Evolutionary conservation across 1,140 invertebrate genomes (phyloP).

Genomic region (Octopus sinensis): DNA sequence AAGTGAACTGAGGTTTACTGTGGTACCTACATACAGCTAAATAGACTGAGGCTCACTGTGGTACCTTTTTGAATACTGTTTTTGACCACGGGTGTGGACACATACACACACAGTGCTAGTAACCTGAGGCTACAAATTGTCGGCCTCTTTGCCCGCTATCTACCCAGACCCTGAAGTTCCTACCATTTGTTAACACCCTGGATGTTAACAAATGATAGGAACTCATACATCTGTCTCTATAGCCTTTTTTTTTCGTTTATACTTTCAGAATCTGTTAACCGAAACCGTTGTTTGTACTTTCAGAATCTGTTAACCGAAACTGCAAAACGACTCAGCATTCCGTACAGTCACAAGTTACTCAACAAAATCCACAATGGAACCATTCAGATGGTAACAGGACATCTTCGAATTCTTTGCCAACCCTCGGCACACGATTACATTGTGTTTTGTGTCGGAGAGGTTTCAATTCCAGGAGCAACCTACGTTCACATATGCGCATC

Average conservation of each 20-base stretch:
- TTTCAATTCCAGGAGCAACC: conserved; percentile 40
- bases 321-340: not conserved
- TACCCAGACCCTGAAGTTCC: too few relatives aligned
- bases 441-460: conserved; percentile 38
- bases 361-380: not conserved
- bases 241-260: not conserved
- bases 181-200: too few relatives aligned
- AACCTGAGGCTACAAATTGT: too few relatives aligned
- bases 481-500: conserved; percentile 74
- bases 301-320: not conserved
- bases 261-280: not conserved
- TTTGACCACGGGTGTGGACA: too few relatives aligned
- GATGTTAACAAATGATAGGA: too few relatives aligned
- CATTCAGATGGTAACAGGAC: not conserved
- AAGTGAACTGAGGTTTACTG: too few relatives aligned
- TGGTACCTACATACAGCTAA: too few relatives aligned
- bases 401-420: not conserved
- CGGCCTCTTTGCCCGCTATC: too few relatives aligned
- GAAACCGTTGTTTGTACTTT: not conserved
- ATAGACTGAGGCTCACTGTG: too few relatives aligned
- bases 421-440: conserved; percentile 10
- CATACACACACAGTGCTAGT: too few relatives aligned
- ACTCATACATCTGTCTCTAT: too few relatives aligned
- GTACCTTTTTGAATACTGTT: too few relatives aligned
- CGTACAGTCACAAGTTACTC: not conserved